Percentiles rank a stretch among this genome's conserved stretches.
Evolutionary conservation across 2,888 invertebrate species (phyloP).

Genomic region (Cantharis flavilabris): DNA sequence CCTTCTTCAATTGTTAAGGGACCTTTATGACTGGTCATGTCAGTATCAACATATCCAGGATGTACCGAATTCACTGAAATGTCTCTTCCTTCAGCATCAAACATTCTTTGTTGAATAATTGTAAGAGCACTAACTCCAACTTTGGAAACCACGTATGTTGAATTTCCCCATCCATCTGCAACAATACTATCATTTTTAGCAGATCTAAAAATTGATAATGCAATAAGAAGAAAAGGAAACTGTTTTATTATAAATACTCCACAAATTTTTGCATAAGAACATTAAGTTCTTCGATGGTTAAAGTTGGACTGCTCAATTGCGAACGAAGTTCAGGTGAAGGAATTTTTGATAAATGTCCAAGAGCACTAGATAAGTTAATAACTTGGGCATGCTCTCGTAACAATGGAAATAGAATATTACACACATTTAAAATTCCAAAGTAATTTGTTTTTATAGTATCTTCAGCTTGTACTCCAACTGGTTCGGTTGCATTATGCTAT

Average conservation of each 20-base stretch:
- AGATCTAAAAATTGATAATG: slow-evolving; percentile 35
- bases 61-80: slow-evolving; percentile 72
- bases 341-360: slow-evolving; percentile 66
- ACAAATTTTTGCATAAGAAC: not conserved
- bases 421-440: slow-evolving; percentile 66
- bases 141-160: slow-evolving; percentile 74
- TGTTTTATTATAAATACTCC: not conserved
- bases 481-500: slow-evolving; percentile 60
- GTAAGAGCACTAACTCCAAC: slow-evolving; percentile 72
- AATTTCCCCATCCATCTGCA: slow-evolving; percentile 50
- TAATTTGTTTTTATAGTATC: slow-evolving; percentile 73
- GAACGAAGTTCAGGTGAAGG: slow-evolving; percentile 61
- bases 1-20: slow-evolving; percentile 62
- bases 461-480: slow-evolving; percentile 70
- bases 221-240: not conserved
- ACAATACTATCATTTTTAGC: slow-evolving; percentile 38
- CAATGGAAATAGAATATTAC: slow-evolving; percentile 72
- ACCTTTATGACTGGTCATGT: slow-evolving; percentile 69
- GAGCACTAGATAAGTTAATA: slow-evolving; percentile 74
- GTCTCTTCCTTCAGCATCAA: slow-evolving; percentile 61
- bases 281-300: slow-evolving; percentile 58
- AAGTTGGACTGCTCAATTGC: slow-evolving; percentile 59
- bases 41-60: slow-evolving; percentile 79
- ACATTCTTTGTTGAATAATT: slow-evolving; percentile 66
- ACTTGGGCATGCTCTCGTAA: slow-evolving; percentile 72